Conservation (phyloP, 2,888 invertebrate species). For the Phasia obesa region DNA sequence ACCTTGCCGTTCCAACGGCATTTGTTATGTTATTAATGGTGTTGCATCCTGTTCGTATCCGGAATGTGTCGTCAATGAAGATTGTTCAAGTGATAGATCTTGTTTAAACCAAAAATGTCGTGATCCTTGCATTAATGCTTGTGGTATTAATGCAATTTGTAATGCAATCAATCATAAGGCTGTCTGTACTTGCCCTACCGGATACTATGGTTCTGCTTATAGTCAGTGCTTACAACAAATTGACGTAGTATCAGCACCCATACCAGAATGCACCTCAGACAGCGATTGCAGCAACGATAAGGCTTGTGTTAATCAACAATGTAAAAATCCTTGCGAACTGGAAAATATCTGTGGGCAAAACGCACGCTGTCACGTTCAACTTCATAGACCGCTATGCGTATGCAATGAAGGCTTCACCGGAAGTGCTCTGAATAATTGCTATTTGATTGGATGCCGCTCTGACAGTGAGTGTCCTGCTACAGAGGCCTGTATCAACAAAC, state of each 20-base stretch:
- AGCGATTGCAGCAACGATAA: conserved; percentile 91
- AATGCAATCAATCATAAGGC: conserved; percentile 91
- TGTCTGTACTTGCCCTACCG: conserved; percentile 91
- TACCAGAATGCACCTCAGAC: conserved; percentile 90
- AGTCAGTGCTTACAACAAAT: conserved; percentile 86
- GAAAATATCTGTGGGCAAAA: conserved; percentile 88
- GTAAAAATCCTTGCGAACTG: conserved; percentile 89
- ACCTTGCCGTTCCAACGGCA: conserved; percentile 92
- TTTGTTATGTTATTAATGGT: conserved; percentile 88
- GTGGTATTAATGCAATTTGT: conserved; percentile 92
- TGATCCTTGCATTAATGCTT: conserved; percentile 92
- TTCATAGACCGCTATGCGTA: conserved; percentile 91
- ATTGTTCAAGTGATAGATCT: conserved; percentile 91
- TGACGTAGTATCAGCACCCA: conserved; percentile 83
- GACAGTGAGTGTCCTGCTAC: conserved; percentile 92
- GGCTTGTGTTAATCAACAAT: conserved; percentile 90
- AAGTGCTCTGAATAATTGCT: conserved; percentile 90
- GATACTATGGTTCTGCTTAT: conserved; percentile 90
- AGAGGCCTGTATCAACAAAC: conserved; percentile 91
- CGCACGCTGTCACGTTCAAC: conserved; percentile 89
- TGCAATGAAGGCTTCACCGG: conserved; percentile 92
- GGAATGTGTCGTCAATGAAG: conserved; percentile 94
- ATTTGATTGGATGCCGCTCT: conserved; percentile 91
- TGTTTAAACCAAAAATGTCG: conserved; percentile 92
- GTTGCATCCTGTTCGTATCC: conserved; percentile 91